Percentiles rank a stretch among this genome's conserved stretches.
These are phyloP conservation scores for Dryocosmus kuriphilus DNA, from an alignment of 2,888 invertebrate species.

Conservation along the genomic window DNA sequence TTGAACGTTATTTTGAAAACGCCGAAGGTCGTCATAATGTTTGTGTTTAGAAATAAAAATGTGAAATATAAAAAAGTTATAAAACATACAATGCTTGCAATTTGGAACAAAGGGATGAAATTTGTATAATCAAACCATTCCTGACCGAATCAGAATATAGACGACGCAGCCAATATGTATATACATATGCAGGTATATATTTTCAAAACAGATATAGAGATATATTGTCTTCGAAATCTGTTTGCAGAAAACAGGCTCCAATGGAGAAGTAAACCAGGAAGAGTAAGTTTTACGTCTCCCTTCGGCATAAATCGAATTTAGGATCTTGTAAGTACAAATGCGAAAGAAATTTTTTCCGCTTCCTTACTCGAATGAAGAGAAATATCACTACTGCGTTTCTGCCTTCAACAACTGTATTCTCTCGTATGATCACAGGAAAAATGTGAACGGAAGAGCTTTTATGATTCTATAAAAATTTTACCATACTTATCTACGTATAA, in stretches of 20 bases:
- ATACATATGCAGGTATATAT: background rate
- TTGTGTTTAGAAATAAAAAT: background rate
- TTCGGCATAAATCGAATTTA: background rate
- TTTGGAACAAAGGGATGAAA: background rate
- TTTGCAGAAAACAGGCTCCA: background rate
- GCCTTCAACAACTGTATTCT: background rate
- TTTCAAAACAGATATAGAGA: background rate
- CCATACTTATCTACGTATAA: no score
- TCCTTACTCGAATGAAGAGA: background rate
- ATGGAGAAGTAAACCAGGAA: background rate
- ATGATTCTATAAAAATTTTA: no score
- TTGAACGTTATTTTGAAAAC: no score
- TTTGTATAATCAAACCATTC: no score
- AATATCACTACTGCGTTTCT: background rate
- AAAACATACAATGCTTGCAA: background rate
- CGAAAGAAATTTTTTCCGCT: conserved; percentile 6
- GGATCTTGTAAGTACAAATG: background rate
- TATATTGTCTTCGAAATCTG: background rate
- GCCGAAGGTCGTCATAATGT: no score
- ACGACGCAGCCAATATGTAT: background rate
- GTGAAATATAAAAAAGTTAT: background rate
- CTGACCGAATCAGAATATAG: no score
- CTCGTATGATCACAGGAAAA: no score
- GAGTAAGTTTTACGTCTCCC: background rate
- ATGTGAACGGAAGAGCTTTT: no score